Percentiles rank a stretch among this genome's conserved stretches.
These are phyloP conservation scores for Ochropacha duplaris DNA, from an alignment of 2,888 invertebrate genomes.

Conservation along the genomic window DNA sequence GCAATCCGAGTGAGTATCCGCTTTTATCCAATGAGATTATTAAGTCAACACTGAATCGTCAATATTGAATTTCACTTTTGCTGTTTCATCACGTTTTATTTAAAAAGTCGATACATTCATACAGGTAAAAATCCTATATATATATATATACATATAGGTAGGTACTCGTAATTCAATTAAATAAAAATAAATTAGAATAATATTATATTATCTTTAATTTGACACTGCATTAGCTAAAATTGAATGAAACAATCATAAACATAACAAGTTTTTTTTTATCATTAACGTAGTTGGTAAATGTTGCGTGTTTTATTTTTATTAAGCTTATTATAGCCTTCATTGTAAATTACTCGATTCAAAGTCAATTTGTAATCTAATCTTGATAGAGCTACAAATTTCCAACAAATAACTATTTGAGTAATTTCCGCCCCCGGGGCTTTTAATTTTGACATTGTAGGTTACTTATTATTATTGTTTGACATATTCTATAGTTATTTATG, in stretches of 20 bases:
- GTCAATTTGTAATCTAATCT: constrained; percentile 25
- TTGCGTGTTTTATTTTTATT: constrained; percentile 20
- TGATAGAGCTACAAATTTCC: constrained; percentile 20
- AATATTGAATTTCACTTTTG: constrained; percentile 39
- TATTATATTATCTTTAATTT: too few species aligned
- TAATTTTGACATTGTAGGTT: too few species aligned
- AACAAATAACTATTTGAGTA: constrained; percentile 11
- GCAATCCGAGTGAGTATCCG: constrained; percentile 25
- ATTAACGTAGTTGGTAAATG: not conserved
- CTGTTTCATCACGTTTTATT: not conserved
- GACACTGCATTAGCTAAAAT: too few species aligned
- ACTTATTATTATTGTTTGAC: not conserved
- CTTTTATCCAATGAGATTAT: constrained; percentile 38
- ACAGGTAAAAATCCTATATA: too few species aligned
- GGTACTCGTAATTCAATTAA: too few species aligned
- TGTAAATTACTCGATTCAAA: constrained; percentile 23
- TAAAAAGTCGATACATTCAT: not conserved
- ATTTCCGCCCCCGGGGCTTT: not conserved
- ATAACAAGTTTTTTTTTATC: not conserved
- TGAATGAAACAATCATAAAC: not conserved
- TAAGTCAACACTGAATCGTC: constrained; percentile 41
- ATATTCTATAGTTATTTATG: too few species aligned
- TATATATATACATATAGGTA: too few species aligned
- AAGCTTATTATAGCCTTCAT: constrained; percentile 15
- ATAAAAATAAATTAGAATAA: too few species aligned